Base-by-base conservation (phyloP, 2,888 invertebrate genomes). In the Malthinus flaveolus region DNA sequence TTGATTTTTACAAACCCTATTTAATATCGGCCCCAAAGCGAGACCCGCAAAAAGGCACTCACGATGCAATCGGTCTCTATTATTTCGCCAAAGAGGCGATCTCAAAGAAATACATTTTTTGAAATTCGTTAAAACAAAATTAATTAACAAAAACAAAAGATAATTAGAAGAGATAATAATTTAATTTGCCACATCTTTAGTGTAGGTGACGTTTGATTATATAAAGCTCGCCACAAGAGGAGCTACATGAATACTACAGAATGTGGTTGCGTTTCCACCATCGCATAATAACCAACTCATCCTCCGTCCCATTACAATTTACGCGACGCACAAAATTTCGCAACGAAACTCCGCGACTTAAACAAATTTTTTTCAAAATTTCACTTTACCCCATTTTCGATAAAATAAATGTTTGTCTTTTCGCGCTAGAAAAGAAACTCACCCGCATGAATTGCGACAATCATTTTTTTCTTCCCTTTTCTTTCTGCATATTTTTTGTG, bases 311-410 rank as follows among this genome's bases (percentile, higher is more conserved):
- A 23, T 3, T 5, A 23, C 23, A 23, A 23, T 23, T 23, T 23
- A 23, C 5, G 2, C 59, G 56, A 62, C 59, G 42, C 58, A 67
- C 66, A 60, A 67, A 69, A 66, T 65, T 67, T 63, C 66, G n/a
- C n/a, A n/a, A n/a, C n/a, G n/a, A n/a, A n/a, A n/a, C n/a, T n/a
- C n/a, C n/a, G n/a, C n/a, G n/a, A n/a, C n/a, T n/a, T n/a, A 66
- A 64, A 68, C 66, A 69, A 65, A 66, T 64, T 68, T 69, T 67
- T 71, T 68, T 72, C 69, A 75, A n/a, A n/a, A 75, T 75, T 75
- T 75, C 75, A 74, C 73, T 75, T 75, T n/a, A n/a, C n/a, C n/a
- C 72, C 74, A 74, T 74, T 23, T 75, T 69, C 70, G 63, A 70
- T 70, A 68, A 70, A 61, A 71, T 68, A 71, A 73, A 73, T 74